Evolutionary conservation across 2,888 invertebrate species (phyloP).

Genomic region (Chrysomela aeneicollis): DNA sequence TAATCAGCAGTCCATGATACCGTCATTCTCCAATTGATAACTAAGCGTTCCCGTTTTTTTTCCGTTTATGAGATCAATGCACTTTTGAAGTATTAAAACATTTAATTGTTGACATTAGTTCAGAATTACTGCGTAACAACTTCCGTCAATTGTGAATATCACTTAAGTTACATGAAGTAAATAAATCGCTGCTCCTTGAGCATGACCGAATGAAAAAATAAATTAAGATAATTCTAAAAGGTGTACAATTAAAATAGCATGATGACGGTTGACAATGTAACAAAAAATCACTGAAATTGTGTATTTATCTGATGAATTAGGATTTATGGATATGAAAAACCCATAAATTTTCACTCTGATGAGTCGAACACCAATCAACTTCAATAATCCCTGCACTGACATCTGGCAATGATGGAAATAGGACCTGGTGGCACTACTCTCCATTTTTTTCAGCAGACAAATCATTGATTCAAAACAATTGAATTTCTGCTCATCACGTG

Average conservation of each 20-base stretch:
- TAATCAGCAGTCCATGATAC: background rate
- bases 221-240: background rate
- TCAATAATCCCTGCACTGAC: no score
- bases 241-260: background rate
- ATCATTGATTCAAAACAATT: no score
- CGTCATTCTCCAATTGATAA: background rate
- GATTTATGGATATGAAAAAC: no score
- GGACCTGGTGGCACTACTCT: no score
- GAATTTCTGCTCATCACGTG: no score
- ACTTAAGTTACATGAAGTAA: conserved; percentile 48
- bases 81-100: conserved; percentile 41
- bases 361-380: no score
- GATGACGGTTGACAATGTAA: no score
- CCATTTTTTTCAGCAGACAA: no score
- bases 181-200: conserved; percentile 49
- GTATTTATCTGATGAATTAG: no score
- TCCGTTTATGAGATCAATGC: conserved; percentile 43
- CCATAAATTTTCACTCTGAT: no score
- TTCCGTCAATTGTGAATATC: conserved; percentile 53
- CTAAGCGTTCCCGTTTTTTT: conserved; percentile 27
- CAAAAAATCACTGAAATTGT: no score
- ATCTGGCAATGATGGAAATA: no score
- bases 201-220: conserved; percentile 43
- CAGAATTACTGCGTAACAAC: conserved; percentile 48
- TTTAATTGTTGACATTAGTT: conserved; percentile 49